Base-by-base conservation (phyloP, 2,113 vertebrate species). In the Crotalus viridis region DNA sequence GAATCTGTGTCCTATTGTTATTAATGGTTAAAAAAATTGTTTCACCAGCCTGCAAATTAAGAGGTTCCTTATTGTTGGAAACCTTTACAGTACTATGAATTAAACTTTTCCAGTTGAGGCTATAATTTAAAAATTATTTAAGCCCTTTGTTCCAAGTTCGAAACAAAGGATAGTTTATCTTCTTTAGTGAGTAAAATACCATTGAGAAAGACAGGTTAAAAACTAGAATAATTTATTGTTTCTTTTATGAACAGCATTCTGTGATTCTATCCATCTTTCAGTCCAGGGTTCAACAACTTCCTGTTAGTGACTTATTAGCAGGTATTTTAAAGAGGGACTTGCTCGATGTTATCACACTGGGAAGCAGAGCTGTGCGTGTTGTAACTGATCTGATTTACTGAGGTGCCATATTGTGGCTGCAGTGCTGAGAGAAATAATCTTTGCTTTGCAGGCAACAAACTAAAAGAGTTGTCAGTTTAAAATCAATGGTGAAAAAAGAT, bases 271-370 rank as follows among this genome's bases (percentile, higher is more conserved):
- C 2, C 0, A 89, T 93, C 92, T n/a, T 93, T 94, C 88, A 93
- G 85, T 92, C 89, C 85, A 13, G 88, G 46, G 81, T 94, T 91
- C 90, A 92, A 19, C 28, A 43, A 64, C 92, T 94, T 95, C 95
- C 97, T 91, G 92, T 52, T 94, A 88, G 92, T 56, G 95, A 43
- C 91, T 87, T 24, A 12, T 85, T 92, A 46, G 90, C 95, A 94
- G 94, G 88, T 89, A 94, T 94, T 97, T 89, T 21, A 0, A 89
- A 93, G 95, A 95, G 89, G 93, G 91, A 95, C 92, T 95, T 89
- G 52, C 86, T 81, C 10, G 96, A 96, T 97, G 92, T 93, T 95
- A 95, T 96, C 91, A 0, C 57, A 90, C 93, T 85, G 87, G 0
- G 0, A 43, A 48, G 86, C 74, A 89, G 94, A 89, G 86, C 87